Evolutionary conservation across 2,888 invertebrate genomes (phyloP).

Genomic region (Luffia ferchaultella): DNA sequence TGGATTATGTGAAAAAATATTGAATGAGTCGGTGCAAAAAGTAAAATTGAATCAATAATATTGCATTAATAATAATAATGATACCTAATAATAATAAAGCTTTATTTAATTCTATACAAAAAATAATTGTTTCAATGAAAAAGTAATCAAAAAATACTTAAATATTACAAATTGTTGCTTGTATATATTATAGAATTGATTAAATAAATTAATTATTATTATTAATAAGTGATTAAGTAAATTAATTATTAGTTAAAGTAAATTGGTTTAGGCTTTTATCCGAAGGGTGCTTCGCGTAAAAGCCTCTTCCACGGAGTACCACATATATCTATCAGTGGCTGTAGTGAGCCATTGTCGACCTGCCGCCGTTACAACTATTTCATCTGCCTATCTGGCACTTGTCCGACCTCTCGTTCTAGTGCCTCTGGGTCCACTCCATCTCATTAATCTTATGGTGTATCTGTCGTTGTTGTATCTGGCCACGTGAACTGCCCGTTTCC

Average conservation of each 20-base stretch:
- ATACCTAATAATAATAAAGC: neutral
- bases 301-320: neutral
- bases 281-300: no score
- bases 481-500: neutral
- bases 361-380: neutral
- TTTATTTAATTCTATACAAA: neutral
- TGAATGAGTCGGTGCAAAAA: no score
- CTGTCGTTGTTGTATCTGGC: neutral
- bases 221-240: neutral
- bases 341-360: neutral
- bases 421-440: constrained; percentile 1
- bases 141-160: no score
- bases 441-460: neutral
- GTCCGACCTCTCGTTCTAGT: constrained; percentile 2
- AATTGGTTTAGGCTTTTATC: neutral
- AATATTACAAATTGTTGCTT: no score
- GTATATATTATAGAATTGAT: no score
- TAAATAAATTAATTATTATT: neutral
- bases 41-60: no score
- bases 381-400: neutral
- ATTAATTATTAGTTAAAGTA: neutral
- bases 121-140: neutral
- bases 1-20: no score
- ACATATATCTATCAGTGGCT: neutral
- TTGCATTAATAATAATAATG: no score